phyloP scores from a whole-genome alignment of 35 echinoderm and acorn worm genomes.

The Apostichopus parvimensis region DNA sequence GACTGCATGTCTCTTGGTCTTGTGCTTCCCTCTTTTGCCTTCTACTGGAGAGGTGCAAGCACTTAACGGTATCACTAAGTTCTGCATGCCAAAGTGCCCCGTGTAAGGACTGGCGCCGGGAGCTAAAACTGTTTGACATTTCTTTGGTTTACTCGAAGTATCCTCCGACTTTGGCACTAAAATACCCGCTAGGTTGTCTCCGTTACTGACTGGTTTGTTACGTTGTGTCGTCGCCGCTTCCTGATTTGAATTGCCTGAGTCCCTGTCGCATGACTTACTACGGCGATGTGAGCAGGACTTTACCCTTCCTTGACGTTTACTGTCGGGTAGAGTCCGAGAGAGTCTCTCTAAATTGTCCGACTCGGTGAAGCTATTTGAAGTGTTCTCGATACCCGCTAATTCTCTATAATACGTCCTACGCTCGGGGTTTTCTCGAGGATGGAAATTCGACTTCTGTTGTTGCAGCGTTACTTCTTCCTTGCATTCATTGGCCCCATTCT shows the following conservation, averaged over 20 bases:
- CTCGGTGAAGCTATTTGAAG: constrained; percentile 59
- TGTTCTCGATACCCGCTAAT: constrained; percentile 84
- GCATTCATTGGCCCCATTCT: constrained; percentile 49
- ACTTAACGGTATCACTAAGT: constrained; percentile 47
- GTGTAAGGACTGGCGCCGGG: background rate
- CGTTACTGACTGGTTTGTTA: constrained; percentile 34
- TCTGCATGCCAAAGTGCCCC: constrained; percentile 41
- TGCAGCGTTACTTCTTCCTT: constrained; percentile 20
- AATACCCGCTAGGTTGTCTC: constrained; percentile 13
- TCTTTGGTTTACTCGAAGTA: constrained; percentile 21
- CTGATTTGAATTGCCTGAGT: constrained; percentile 35
- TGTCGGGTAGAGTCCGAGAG: constrained; percentile 48
- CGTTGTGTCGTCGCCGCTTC: constrained; percentile 25
- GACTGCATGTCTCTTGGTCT: constrained; percentile 56
- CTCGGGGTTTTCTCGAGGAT: constrained; percentile 73
- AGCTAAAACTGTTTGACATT: constrained; percentile 57
- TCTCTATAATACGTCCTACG: constrained; percentile 82
- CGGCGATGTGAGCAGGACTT: constrained; percentile 22
- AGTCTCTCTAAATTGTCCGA: constrained; percentile 41
- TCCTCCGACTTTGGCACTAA: constrained; percentile 26
- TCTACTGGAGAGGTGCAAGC: constrained; percentile 38
- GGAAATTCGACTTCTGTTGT: constrained; percentile 35
- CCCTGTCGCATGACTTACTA: constrained; percentile 40
- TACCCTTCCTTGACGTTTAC: constrained; percentile 20
- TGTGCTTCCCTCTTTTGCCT: constrained; percentile 57